Base-by-base conservation (phyloP, 2,888 invertebrate genomes). In the Diaprepes abbreviatus region DNA sequence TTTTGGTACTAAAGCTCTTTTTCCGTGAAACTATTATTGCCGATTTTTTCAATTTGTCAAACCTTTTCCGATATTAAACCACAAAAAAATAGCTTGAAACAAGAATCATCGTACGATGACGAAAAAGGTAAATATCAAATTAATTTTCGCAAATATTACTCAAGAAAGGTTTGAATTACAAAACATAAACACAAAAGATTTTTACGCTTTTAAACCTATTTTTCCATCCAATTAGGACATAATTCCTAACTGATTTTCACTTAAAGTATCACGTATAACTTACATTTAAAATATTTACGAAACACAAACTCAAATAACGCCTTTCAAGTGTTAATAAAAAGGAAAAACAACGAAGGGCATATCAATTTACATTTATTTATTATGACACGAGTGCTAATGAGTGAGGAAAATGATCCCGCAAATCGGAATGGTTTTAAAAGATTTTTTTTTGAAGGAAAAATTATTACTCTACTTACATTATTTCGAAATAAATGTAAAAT, bases 301-400 rank as follows among this genome's bases (percentile, higher is more conserved):
- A 73, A 73, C 69, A 60, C 73, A 72, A 74, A 74, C 63, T 72
- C 74, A 70, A 66, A 71, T 43, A 67, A 52, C 45, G 63, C 45
- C 63, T 50, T 63, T 50, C 55, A 64, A 58, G 76, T 75, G 77
- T 70, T 77, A 75, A 76, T 70, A 64, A 68, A 57, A 65, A 71
- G 52, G 33, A 72, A 73, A 77, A 77, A 74, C 72, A 70, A 57
- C 58, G 79, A 81, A 81, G 80, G 81, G 79, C 81, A 79, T 79
- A 79, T 79, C 78, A 79, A 80, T 82, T 81, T 79, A 78, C 81
- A 79, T 78, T 74, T 75, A 75, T 79, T 75, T 75, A 76, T 79
- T 79, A 78, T 74, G 73, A 52, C 60, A 62, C 60, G 52, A 58
- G 72, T 50, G 52, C 35, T 52, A 66, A 72, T 72, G 76, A 73